Evolutionary conservation across 2,797 vertebrate species (phyloP).

Genomic region (Sebastiscus tertius): DNA sequence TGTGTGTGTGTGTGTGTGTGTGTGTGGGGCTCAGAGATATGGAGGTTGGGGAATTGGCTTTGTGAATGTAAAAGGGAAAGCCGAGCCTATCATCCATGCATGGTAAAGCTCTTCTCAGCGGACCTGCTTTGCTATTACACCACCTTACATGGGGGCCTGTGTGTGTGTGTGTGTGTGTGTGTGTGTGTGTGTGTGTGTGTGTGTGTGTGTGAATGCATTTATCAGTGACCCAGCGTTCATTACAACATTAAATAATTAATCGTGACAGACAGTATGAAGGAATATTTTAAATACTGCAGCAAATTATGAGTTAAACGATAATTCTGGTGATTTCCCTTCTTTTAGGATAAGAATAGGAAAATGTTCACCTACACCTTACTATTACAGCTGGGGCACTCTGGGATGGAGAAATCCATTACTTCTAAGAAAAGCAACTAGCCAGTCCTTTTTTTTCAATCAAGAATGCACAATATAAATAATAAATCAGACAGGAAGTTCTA

Average conservation of each 20-base stretch:
- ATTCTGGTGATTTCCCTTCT: not conserved
- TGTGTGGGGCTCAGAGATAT: conserved; percentile 48
- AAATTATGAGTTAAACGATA: not conserved
- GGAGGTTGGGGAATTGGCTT: conserved; percentile 55
- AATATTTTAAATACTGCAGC: not conserved
- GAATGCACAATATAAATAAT: not conserved
- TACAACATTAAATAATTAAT: conserved; percentile 14
- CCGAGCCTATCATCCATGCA: conserved; percentile 54
- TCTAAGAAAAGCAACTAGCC: not conserved
- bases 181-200: not conserved
- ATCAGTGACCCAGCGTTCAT: conserved; percentile 15
- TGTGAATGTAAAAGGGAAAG: conserved; percentile 55
- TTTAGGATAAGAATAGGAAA: too few species aligned
- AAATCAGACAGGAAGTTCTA: not conserved
- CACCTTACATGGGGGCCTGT: conserved; percentile 5
- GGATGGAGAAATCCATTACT: not conserved
- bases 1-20: conserved; percentile 7
- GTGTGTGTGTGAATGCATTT: not conserved
- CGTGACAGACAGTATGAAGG: not conserved
- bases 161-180: conserved; percentile 6
- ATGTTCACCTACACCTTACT: not conserved
- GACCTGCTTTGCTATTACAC: conserved; percentile 60
- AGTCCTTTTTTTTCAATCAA: not conserved
- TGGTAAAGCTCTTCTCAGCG: conserved; percentile 52
- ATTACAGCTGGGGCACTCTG: not conserved